phyloP scores from a whole-genome alignment of 2,113 vertebrate species.

The Sarotherodon lohbergeri region DNA sequence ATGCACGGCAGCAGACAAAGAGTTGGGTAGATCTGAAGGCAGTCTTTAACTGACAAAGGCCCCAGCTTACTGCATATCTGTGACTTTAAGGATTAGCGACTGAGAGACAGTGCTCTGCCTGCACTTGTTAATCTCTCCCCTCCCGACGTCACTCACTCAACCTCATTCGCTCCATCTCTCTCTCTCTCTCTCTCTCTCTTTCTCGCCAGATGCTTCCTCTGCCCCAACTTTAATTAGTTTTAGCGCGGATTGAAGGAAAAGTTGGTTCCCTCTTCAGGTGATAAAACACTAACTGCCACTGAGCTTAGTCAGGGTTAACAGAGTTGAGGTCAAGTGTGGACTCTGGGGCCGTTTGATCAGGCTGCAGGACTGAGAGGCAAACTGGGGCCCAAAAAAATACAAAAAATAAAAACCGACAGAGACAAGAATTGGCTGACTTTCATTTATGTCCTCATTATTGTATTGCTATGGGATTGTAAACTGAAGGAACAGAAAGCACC shows the following conservation, averaged over 20 bases:
- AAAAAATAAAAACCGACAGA: background rate
- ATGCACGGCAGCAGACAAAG: slow-evolving; percentile 40
- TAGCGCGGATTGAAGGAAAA: slow-evolving; percentile 45
- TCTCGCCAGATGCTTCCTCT: slow-evolving; percentile 25
- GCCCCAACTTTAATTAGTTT: slow-evolving; percentile 72
- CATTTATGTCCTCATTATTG: background rate
- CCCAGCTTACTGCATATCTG: slow-evolving; percentile 53
- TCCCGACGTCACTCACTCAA: slow-evolving; percentile 48
- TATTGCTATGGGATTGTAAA: background rate
- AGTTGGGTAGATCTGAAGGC: slow-evolving; percentile 51
- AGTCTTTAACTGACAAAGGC: slow-evolving; percentile 59
- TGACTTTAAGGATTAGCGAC: slow-evolving; percentile 66
- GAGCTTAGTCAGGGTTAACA: slow-evolving; percentile 59
- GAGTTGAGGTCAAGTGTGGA: slow-evolving; percentile 49
- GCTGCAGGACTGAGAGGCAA: background rate
- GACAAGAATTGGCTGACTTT: background rate
- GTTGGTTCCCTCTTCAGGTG: slow-evolving; percentile 55
- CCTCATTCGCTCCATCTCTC: slow-evolving; percentile 20
- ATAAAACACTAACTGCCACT: slow-evolving; percentile 60
- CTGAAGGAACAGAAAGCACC: background rate
- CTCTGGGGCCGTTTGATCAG: slow-evolving; percentile 32
- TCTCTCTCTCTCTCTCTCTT: slow-evolving; percentile 13
- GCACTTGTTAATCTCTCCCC: slow-evolving; percentile 56
- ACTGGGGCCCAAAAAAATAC: background rate
- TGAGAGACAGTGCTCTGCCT: slow-evolving; percentile 54